These are phyloP conservation scores for Acrossocheilus fasciatus DNA, from an alignment of 2,797 vertebrate genomes.

Conservation along the genomic window DNA sequence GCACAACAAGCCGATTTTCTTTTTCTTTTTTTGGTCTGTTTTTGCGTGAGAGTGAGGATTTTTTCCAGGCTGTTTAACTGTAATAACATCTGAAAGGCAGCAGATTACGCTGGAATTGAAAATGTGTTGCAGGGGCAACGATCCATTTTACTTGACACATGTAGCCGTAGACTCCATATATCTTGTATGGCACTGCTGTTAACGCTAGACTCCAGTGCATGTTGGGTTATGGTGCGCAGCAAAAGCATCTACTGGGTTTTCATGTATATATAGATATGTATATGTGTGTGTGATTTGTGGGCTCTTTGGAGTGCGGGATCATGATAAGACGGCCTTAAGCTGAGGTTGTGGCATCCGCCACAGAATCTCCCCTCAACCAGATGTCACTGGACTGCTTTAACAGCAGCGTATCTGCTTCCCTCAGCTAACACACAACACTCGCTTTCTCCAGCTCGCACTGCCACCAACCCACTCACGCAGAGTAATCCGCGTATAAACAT, in stretches of 20 bases:
- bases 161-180: slow-evolving; percentile 16
- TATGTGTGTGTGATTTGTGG: slow-evolving; percentile 15
- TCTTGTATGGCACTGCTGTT: slow-evolving; percentile 19
- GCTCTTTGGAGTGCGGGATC: slow-evolving; percentile 69
- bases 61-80: slow-evolving; percentile 57
- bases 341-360: slow-evolving; percentile 58
- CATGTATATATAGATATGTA: too few species aligned
- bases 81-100: slow-evolving; percentile 63
- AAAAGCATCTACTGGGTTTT: slow-evolving; percentile 2
- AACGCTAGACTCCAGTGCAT: not conserved
- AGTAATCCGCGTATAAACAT: slow-evolving; percentile 73
- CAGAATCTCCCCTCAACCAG: slow-evolving; percentile 69
- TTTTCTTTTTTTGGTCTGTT: not conserved
- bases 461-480: slow-evolving; percentile 39
- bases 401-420: slow-evolving; percentile 46
- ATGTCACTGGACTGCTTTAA: slow-evolving; percentile 71
- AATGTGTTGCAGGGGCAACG: slow-evolving; percentile 17
- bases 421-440: not conserved
- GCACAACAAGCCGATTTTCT: slow-evolving; percentile 34
- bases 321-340: slow-evolving; percentile 74
- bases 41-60: slow-evolving; percentile 4
- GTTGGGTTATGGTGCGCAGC: not conserved
- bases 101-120: slow-evolving; percentile 64
- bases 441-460: not conserved
- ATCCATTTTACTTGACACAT: slow-evolving; percentile 50